These are phyloP conservation scores for Corapipo altera DNA, from an alignment of 2,113 vertebrate genomes.

Conservation along the genomic window DNA sequence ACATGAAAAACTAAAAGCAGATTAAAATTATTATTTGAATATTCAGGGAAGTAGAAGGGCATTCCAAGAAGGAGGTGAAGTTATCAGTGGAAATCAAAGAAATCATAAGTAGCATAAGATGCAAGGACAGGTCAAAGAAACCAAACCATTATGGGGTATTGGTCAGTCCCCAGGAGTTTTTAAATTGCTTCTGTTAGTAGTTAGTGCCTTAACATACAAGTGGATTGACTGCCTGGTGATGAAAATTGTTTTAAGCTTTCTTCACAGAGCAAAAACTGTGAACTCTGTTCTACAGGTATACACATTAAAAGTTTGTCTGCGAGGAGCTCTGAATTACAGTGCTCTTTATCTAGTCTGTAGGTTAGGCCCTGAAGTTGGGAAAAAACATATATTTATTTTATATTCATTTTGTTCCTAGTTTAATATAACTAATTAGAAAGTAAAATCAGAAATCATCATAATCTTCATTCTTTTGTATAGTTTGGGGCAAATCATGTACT, in stretches of 20 bases:
- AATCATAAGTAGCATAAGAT: not conserved
- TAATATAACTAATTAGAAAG: not conserved
- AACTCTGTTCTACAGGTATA: not conserved
- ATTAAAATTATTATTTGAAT: not conserved
- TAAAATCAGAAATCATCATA: not conserved
- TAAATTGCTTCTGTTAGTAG: not conserved
- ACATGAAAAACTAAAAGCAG: not conserved
- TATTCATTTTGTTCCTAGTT: not conserved
- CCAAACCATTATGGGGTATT: not conserved
- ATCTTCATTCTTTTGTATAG: slow-evolving; percentile 4
- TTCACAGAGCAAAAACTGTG: not conserved
- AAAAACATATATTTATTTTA: not conserved
- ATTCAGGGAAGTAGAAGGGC: not conserved
- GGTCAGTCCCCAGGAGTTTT: not conserved
- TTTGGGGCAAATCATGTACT: not conserved
- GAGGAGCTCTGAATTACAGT: not conserved
- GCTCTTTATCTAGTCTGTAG: not conserved
- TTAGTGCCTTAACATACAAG: not conserved
- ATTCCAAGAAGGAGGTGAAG: not conserved
- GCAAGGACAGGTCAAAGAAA: not conserved
- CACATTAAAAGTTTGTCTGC: not conserved
- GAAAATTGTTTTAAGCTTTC: not conserved
- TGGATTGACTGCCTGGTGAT: not conserved
- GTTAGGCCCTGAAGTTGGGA: not conserved
- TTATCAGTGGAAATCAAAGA: not conserved